A percentile compares a stretch with the other conserved stretches of the same genome.
phyloP scores from a whole-genome alignment of 2,797 vertebrate species.

The Poeciliopsis paucimaculata region DNA sequence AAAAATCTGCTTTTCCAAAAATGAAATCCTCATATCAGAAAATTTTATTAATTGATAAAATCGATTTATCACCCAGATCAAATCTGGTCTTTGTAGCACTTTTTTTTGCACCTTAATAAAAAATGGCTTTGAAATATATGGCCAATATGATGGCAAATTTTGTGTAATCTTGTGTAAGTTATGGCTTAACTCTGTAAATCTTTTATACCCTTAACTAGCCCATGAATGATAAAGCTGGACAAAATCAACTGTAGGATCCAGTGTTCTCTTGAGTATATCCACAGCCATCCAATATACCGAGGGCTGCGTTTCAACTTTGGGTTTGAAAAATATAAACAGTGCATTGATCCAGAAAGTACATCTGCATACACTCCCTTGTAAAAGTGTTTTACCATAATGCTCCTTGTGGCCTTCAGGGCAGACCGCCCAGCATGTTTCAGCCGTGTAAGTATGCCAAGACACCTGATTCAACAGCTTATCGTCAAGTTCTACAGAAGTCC shows the following conservation, averaged over 20 bases:
- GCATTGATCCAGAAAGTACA: background rate
- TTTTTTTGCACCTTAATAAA: background rate
- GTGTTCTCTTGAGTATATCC: background rate
- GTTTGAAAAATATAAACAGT: background rate
- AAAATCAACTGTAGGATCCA: background rate
- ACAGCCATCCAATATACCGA: background rate
- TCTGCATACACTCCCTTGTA: background rate
- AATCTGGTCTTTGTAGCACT: background rate
- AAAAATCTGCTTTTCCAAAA: too few relatives aligned
- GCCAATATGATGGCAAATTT: background rate
- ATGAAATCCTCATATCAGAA: too few relatives aligned
- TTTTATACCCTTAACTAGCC: background rate
- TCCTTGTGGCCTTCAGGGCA: background rate
- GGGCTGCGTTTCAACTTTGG: background rate
- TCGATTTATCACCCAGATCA: background rate
- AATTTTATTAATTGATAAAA: too few relatives aligned
- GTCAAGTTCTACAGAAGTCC: background rate
- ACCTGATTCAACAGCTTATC: constrained; percentile 7
- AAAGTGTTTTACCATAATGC: background rate
- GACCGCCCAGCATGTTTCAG: background rate
- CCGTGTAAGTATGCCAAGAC: background rate
- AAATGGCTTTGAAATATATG: background rate
- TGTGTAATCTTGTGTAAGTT: too few relatives aligned
- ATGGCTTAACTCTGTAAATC: background rate
- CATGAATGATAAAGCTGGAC: background rate